phyloP scores from a whole-genome alignment of 2,113 vertebrate genomes.

The Paramisgurnus dabryanus region DNA sequence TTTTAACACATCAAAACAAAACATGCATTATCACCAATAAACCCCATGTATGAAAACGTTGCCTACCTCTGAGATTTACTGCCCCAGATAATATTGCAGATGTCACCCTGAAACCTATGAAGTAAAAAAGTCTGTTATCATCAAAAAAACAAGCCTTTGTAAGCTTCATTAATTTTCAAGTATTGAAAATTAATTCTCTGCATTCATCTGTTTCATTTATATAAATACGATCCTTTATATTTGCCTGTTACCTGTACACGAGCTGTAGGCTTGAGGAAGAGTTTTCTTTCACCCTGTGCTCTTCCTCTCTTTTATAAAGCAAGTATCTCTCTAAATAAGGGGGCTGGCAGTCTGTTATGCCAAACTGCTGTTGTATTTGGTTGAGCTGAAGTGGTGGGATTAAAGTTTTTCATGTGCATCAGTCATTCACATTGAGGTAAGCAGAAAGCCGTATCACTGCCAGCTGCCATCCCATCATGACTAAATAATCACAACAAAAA shows the following conservation, averaged over 20 bases:
- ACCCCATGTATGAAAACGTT: no score
- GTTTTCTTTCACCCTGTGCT: background rate
- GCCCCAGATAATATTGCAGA: no score
- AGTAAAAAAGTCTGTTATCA: no score
- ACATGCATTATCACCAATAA: no score
- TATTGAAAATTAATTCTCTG: no score
- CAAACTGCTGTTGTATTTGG: slow-evolving; percentile 21
- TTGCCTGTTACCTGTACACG: background rate
- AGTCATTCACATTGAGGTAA: background rate
- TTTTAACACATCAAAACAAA: no score
- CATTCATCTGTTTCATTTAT: no score
- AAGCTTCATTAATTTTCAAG: no score
- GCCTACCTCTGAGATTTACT: no score
- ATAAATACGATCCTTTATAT: background rate
- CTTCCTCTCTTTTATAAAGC: slow-evolving; percentile 35
- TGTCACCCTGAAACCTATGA: no score
- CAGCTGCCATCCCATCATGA: slow-evolving; percentile 1
- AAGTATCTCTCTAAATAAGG: slow-evolving; percentile 30
- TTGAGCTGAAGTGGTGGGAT: background rate
- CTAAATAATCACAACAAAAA: no score
- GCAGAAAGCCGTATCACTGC: background rate
- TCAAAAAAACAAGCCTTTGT: no score
- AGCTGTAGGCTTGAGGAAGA: background rate
- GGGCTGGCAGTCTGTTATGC: background rate
- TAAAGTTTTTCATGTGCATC: background rate